Base-by-base conservation (phyloP, 2,888 invertebrate species). In the Myopa tessellatipennis region DNA sequence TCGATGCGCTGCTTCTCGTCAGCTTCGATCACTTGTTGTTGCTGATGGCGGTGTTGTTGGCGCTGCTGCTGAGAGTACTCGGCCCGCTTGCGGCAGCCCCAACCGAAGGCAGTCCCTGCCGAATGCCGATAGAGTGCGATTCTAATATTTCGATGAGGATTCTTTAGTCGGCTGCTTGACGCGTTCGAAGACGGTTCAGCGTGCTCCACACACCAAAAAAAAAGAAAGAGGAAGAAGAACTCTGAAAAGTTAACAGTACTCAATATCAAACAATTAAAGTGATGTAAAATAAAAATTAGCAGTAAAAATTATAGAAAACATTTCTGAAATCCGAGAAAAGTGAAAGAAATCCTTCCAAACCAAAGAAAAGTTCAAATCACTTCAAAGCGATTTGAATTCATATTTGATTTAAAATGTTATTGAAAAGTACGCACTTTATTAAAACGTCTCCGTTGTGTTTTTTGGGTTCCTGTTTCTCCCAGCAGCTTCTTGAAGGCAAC, bases 161-260 rank as follows among this genome's bases (percentile, higher is more conserved):
- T 83, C 81, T 83, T 89, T 88, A 89, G 89, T 89, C 87, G 86
- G 86, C 84, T 87, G 85, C 86, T 88, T 88, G 88, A 87, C 87
- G 88, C 87, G 88, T 85, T 85, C 88, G 84, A 85, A 87, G 87
- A 85, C 88, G 88, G 89, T 89, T 87, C 87, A 84, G 86, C 83
- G 84, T 83, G 86, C 84, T 84, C 80, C 75, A 69, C 45, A 60
- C 36, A 26, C 40, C 52, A 50, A 26, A 14, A 16, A 63, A 38
- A 38, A 71, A 55, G 1, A 6, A 8, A 55, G 16, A 55, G 5
- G 10, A 55, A 55, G 55, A 8, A 55, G 16, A 55, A 4, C 14
- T 4, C 55, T n/a, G 16, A 10, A 55, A 55, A n/a, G 14, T 55
- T 4, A 14, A 55, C 55, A 4, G n/a, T 16, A 55, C 10, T 16